These are phyloP conservation scores for Meteorus sp. DNA, from an alignment of 1,140 invertebrate genomes.

Conservation along the genomic window DNA sequence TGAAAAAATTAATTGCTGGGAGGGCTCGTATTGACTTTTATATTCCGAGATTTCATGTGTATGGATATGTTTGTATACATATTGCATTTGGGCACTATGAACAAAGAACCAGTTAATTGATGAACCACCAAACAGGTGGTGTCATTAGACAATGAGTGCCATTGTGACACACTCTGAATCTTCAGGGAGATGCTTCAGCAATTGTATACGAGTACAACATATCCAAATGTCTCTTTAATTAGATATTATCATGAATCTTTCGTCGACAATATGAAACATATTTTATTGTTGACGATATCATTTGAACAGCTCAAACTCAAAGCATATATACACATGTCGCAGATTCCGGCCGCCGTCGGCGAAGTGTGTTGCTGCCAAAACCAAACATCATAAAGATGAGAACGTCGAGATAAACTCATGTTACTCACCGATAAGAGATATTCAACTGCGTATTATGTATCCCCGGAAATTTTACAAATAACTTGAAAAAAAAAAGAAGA, in stretches of 20 bases:
- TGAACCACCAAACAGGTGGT: constrained; percentile 62
- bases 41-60: too few relatives aligned
- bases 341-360: too few relatives aligned
- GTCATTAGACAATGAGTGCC: constrained; percentile 28
- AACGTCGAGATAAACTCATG: constrained; percentile 6
- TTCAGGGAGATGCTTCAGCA: not conserved
- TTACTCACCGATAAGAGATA: constrained; percentile 21
- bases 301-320: too few relatives aligned
- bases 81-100: too few relatives aligned
- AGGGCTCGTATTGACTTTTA: too few relatives aligned
- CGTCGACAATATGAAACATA: not conserved
- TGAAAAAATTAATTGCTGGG: too few relatives aligned
- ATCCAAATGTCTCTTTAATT: not conserved
- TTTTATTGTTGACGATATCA: not conserved
- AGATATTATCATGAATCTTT: not conserved
- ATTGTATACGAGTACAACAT: not conserved
- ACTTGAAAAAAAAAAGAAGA: not conserved
- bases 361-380: not conserved
- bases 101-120: constrained; percentile 61
- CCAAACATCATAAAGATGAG: constrained; percentile 22
- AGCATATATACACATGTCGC: too few relatives aligned
- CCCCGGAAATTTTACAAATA: not conserved
- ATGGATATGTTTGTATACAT: too few relatives aligned
- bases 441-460: constrained; percentile 8
- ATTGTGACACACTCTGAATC: not conserved